Conservation (phyloP, 2,113 vertebrate species). For the Osmerus mordax region DNA sequence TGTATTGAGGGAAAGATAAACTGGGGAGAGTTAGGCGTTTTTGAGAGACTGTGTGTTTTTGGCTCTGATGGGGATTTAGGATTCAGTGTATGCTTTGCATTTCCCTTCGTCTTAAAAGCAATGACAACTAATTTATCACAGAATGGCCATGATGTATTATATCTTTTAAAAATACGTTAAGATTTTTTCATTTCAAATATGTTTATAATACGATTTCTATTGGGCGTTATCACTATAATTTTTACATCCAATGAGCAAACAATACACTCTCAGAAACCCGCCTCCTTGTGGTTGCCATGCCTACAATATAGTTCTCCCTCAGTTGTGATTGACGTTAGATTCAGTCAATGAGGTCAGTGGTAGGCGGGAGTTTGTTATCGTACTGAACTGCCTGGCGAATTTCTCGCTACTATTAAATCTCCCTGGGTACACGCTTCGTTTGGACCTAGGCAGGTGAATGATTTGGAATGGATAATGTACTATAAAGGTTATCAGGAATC, state of each 20-base stretch:
- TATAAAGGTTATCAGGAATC: slow-evolving; percentile 35
- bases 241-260: slow-evolving; percentile 37
- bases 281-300: slow-evolving; percentile 68
- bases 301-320: slow-evolving; percentile 43
- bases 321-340: slow-evolving; percentile 22
- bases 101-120: neutral
- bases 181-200: too few relatives aligned
- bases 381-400: slow-evolving; percentile 51
- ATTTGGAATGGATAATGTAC: slow-evolving; percentile 49
- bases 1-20: too few relatives aligned
- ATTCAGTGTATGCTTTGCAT: too few relatives aligned
- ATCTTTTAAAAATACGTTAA: neutral
- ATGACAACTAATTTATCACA: neutral
- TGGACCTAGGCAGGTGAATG: slow-evolving; percentile 4
- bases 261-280: slow-evolving; percentile 19
- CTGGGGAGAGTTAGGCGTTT: too few relatives aligned
- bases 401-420: slow-evolving; percentile 52
- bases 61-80: too few relatives aligned
- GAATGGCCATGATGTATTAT: neutral
- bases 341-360: slow-evolving; percentile 50
- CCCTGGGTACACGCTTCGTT: slow-evolving; percentile 23
- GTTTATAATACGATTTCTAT: neutral
- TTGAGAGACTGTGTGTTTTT: too few relatives aligned
- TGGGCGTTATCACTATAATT: slow-evolving; percentile 25
- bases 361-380: slow-evolving; percentile 45